These are phyloP conservation scores for Myiopsitta monachus DNA, from an alignment of 2,113 vertebrate species.

Conservation along the genomic window DNA sequence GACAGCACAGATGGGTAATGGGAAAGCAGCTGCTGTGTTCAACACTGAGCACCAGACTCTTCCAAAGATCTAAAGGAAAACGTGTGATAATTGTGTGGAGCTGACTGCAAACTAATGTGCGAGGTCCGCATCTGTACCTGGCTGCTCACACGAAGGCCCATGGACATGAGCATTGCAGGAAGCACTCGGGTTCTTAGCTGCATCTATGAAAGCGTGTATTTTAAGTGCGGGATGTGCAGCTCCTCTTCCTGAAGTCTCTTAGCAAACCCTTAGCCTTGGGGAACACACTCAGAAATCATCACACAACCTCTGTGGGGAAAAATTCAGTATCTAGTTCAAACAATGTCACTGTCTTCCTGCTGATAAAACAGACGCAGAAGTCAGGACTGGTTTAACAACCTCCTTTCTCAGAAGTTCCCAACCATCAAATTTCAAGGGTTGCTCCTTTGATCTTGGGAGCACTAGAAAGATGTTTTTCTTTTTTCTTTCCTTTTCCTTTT, in stretches of 20 bases:
- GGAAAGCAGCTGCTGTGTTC: rapidly evolving
- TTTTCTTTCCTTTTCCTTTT: background rate
- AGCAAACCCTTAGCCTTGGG: background rate
- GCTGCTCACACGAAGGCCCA: background rate
- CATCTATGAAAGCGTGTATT: background rate
- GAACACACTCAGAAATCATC: background rate
- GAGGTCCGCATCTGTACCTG: background rate
- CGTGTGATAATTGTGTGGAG: background rate
- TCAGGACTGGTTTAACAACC: conserved; percentile 39
- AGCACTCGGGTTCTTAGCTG: background rate
- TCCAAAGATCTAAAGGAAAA: background rate
- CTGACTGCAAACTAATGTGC: background rate
- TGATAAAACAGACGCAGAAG: conserved; percentile 42
- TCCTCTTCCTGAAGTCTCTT: background rate
- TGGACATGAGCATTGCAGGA: background rate
- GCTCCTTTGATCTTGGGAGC: conserved; percentile 50
- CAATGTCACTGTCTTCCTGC: background rate
- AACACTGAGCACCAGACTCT: background rate
- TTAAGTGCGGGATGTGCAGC: background rate
- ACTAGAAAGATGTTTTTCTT: background rate
- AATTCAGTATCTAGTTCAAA: conserved; percentile 22
- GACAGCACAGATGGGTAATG: background rate
- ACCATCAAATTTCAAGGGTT: conserved; percentile 51
- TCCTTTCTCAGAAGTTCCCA: conserved; percentile 34
- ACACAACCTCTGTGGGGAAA: background rate